These are phyloP conservation scores for Hyperoplus lanceolatus DNA, from an alignment of 2,797 vertebrate genomes.

Conservation along the genomic window DNA sequence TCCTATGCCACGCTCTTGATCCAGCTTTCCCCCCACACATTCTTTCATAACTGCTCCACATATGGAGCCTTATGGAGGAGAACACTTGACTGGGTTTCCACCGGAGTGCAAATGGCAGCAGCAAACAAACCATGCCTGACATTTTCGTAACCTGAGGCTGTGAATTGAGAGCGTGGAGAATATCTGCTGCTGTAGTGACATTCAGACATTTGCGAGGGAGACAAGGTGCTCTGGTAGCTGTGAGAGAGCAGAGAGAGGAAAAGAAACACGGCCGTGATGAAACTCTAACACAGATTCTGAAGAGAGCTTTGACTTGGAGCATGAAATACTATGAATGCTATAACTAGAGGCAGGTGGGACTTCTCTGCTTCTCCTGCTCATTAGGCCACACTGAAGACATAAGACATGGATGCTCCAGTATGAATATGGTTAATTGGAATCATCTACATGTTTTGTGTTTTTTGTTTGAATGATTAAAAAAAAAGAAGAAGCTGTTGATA, in stretches of 20 bases:
- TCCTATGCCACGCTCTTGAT: constrained; percentile 44
- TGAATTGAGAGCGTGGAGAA: constrained; percentile 59
- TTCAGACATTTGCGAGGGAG: constrained; percentile 52
- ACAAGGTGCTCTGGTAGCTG: constrained; percentile 23
- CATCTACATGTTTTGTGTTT: constrained; percentile 10
- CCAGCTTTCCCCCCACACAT: constrained; percentile 33
- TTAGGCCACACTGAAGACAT: constrained; percentile 44
- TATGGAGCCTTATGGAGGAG: constrained; percentile 53
- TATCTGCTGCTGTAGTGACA: constrained; percentile 66
- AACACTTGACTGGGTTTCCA: constrained; percentile 63
- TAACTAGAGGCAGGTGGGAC: constrained; percentile 21
- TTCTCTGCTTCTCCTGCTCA: constrained; percentile 36
- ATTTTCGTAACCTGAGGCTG: constrained; percentile 61
- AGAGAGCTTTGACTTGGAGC: constrained; percentile 18
- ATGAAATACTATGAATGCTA: constrained; percentile 35
- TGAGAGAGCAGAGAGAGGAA: constrained; percentile 5
- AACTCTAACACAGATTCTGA: constrained; percentile 13
- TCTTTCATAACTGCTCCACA: constrained; percentile 82
- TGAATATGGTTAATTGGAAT: constrained; percentile 59
- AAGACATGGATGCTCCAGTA: constrained; percentile 18
- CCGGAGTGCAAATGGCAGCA: constrained; percentile 68
- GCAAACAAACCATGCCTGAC: constrained; percentile 70
- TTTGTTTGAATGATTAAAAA: constrained; percentile 50
- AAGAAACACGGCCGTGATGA: constrained; percentile 1
- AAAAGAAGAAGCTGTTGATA: constrained; percentile 34